Evolutionary conservation across 2,888 invertebrate genomes (phyloP).

Genomic region (Melitaea athalia): DNA sequence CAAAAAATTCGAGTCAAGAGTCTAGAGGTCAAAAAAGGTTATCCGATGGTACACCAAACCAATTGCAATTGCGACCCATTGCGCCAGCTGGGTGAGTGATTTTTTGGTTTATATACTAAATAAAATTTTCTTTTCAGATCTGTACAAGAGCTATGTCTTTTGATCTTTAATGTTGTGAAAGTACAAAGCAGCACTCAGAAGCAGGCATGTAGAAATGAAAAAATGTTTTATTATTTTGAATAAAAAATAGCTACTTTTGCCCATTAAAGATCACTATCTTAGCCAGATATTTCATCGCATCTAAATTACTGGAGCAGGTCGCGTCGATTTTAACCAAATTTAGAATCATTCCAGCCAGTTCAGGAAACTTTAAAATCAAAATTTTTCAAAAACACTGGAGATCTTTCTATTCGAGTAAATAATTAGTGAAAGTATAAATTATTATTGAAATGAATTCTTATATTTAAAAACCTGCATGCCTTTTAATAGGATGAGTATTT

Average conservation of each 20-base stretch:
- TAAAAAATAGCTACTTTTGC: not conserved
- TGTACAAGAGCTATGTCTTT: constrained; percentile 11
- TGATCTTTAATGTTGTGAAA: not conserved
- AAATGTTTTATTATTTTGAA: not conserved
- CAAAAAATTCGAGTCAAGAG: constrained; percentile 66
- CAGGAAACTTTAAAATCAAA: not conserved
- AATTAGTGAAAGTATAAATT: not conserved
- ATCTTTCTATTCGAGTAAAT: not conserved
- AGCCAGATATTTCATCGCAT: not conserved
- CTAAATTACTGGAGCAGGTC: not conserved
- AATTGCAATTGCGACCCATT: constrained; percentile 71
- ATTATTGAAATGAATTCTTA: not conserved
- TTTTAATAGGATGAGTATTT: not conserved
- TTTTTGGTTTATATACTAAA: not conserved
- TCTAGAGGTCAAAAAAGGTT: constrained; percentile 70
- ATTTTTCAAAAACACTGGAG: not conserved
- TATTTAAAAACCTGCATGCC: not conserved
- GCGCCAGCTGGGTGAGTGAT: constrained; percentile 75
- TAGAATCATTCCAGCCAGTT: not conserved
- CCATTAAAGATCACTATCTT: not conserved
- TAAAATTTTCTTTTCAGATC: constrained; percentile 21
- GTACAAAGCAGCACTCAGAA: not conserved
- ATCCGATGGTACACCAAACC: constrained; percentile 75
- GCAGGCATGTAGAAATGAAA: not conserved
- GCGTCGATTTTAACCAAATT: not conserved